A percentile compares a stretch with the other conserved stretches of the same genome.
phyloP scores from a whole-genome alignment of 2,113 vertebrate species.

The Cryptotis parvus region DNA sequence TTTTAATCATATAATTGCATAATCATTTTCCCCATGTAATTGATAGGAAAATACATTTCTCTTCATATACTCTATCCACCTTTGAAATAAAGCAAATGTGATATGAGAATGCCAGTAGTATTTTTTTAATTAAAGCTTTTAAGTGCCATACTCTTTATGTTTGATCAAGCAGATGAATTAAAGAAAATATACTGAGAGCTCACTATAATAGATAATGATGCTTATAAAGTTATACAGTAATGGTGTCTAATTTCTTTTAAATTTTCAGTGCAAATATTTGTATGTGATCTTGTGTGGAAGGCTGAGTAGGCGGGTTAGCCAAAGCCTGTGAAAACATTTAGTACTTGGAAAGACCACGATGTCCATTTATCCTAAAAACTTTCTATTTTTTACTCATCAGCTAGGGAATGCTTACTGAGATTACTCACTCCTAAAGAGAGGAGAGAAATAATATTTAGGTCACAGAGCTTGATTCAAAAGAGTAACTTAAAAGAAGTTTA shows the following conservation, averaged over 20 bases:
- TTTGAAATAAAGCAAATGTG: constrained; percentile 73
- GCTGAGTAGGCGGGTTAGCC: rapidly evolving
- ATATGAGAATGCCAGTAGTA: constrained; percentile 66
- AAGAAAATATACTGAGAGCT: not conserved
- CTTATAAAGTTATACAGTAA: not conserved
- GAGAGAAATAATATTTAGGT: not conserved
- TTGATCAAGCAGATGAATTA: constrained; percentile 50
- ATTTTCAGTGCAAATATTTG: not conserved
- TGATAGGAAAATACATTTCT: constrained; percentile 69
- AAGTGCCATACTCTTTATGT: constrained; percentile 56
- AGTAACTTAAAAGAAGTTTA: not conserved
- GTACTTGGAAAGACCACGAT: not conserved
- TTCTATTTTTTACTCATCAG: not conserved
- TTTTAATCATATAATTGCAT: constrained; percentile 78
- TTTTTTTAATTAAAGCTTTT: constrained; percentile 67
- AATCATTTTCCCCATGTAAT: constrained; percentile 70
- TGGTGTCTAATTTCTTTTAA: not conserved
- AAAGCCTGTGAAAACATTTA: not conserved
- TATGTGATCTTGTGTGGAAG: not conserved
- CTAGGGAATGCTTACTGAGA: not conserved
- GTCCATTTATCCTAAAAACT: not conserved
- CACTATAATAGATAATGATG: not conserved
- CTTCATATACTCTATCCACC: constrained; percentile 45
- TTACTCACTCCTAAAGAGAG: not conserved
- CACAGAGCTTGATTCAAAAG: not conserved